Base-by-base conservation (phyloP, 2,888 invertebrate genomes). In the Cheilosia scutellata region DNA sequence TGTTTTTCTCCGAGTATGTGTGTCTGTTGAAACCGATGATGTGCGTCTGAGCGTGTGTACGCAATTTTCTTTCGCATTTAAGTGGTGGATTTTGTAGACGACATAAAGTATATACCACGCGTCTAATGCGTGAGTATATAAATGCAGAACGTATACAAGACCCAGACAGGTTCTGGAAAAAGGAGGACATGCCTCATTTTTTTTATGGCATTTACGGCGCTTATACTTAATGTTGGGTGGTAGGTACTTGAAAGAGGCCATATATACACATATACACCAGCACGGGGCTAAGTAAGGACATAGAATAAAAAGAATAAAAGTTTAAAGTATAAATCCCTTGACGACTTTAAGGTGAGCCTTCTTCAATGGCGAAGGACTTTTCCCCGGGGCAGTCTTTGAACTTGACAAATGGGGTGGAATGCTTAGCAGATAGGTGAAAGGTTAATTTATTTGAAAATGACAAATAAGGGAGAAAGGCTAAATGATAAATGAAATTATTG, bases 1-100 rank as follows among this genome's bases (percentile, higher is more conserved):
- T 40, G 9, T 27, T 47, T 65, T 31, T 11, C 20, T 49, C 13
- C n/a, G 20, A 60, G 33, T 53, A 16, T 44, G 20, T 16, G 16
- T 47, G 20, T 47, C 16, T 44, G 47, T 49, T 53, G 44, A 27
- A 63, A 33, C 31, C 40, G 51, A 11, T 29, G 20, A 49, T 58
- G 42, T 60, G 70, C 76, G 70, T 75, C 33, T 25, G 42, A n/a
- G 37, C 57, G 47, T 63, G 33, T 55, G 44, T 47, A 75, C 76
- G 76, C 68, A 76, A 60, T 76, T 76, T 31, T 57, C 33, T 20
- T 60, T 62, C 13, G 44, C 40, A 66, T 66, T 42, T 75, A 6
- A n/a, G 42, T 60, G 42, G 62, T 37, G 20, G 20, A 57, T 49
- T 57, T 57, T 40, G 57, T 40, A 75, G 65, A 75, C 75, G 49